Percentiles rank a stretch among this genome's conserved stretches.
Conservation (phyloP, 2,888 invertebrate species). For the Eupithecia vulgata region DNA sequence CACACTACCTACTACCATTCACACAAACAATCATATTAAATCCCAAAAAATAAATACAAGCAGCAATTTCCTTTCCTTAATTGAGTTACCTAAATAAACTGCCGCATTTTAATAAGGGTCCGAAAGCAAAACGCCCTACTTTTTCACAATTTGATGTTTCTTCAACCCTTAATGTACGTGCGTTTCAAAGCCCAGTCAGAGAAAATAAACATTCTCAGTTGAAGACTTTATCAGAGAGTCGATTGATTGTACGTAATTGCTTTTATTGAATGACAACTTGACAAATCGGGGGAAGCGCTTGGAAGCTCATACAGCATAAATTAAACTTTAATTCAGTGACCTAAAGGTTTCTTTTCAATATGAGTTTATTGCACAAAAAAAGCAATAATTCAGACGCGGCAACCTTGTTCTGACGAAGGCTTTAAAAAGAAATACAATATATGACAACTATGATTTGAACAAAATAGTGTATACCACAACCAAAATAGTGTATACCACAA, state of each 20-base stretch:
- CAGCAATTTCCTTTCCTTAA: background rate
- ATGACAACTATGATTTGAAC: background rate
- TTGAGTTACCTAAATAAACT: background rate
- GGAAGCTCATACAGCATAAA: background rate
- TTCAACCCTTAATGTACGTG: background rate
- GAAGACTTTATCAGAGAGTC: conserved; percentile 12
- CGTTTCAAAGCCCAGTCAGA: conserved; percentile 12
- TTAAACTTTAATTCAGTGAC: background rate
- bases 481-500: too few relatives aligned
- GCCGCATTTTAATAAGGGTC: conserved; percentile 2
- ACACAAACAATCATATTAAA: background rate
- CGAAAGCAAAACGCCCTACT: background rate
- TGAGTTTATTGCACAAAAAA: background rate
- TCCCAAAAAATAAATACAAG: background rate
- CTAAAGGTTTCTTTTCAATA: background rate
- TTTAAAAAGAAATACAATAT: background rate
- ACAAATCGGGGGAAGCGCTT: conserved; percentile 12
- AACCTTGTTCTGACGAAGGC: background rate
- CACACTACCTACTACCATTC: background rate
- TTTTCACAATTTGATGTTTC: conserved; percentile 22
- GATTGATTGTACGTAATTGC: conserved; percentile 23
- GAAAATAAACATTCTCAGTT: background rate
- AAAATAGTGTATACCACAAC: too few relatives aligned
- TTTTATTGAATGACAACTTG: conserved; percentile 35
- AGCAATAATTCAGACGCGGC: background rate